Evolutionary conservation across 2,888 invertebrate genomes (phyloP), one percentile per base, ranked within the genome.

Genomic region (Hirtodrosophila confusa): DNA sequence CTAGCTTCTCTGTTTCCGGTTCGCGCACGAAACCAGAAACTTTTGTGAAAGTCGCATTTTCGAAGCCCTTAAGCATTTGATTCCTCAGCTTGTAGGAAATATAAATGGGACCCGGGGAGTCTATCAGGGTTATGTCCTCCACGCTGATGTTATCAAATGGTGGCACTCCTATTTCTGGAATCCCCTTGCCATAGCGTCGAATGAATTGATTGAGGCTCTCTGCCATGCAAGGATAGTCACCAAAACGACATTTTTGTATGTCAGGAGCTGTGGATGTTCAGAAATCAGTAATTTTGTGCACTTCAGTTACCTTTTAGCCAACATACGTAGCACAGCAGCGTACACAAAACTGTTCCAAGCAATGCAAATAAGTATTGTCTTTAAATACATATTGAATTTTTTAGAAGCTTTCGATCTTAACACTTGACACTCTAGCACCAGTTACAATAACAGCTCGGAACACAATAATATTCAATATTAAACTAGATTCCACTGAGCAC

Each of bases 181-280:
- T 10, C 0, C 70, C 69, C 3, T 69, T 65, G n/a, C 17, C 27
- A 40, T 50, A 66, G 6, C 1, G 40, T 3, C 47, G 56, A 10
- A 70, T 11, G 6, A 51, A 24, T 3, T 57, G 12, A 37, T 71
- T 70, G 9, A 29, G 8, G n/a, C 47, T 67, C 1, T 41, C 37
- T 0, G 33, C 0, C 0, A 72, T 54, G 51, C 71, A 72, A 7
- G 29, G 11, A 12, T 41, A 11, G 23, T 72, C 55, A 3, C 54
- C 70, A 23, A 37, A 72, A 10, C 17, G 43, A 9, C 71, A 72
- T 53, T 66, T 71, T 17, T 39, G 17, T 1, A 70, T 54, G 7
- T 57, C 44, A 6, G 9, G 37, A 50, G 71, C 71, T 71, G 55
- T 10, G 4, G 9, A 41, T 11, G 6, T 12, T 7, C 7, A 8